phyloP scores from a whole-genome alignment of 2,888 invertebrate species.

The Mythimna impura region DNA sequence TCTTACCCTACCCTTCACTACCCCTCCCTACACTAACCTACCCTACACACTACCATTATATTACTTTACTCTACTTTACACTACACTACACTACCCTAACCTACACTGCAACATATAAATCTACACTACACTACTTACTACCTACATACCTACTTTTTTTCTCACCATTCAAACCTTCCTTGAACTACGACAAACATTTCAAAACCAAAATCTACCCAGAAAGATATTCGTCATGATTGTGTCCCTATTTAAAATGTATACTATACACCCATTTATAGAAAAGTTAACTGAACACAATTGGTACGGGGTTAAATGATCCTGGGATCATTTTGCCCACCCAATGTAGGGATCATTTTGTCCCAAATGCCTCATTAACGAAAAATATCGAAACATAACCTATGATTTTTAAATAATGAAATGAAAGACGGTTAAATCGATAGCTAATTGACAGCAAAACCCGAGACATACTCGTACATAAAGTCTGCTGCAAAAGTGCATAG shows the following conservation, averaged over 20 bases:
- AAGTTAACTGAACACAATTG: constrained; percentile 1
- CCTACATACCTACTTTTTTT: constrained; percentile 1
- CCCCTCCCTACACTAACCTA: not conserved
- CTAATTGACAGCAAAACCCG: constrained; percentile 1
- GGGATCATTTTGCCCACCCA: not conserved
- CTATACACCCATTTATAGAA: constrained; percentile 3
- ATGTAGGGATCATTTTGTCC: not conserved
- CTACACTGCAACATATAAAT: constrained; percentile 2
- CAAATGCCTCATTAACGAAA: not conserved
- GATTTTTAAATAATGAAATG: constrained; percentile 2
- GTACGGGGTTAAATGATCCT: constrained; percentile 2
- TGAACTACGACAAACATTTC: not conserved
- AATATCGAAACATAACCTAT: constrained; percentile 4
- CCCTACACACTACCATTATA: not conserved
- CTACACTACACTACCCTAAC: not conserved
- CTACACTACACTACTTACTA: constrained; percentile 5
- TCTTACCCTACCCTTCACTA: not conserved
- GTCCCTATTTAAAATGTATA: constrained; percentile 2
- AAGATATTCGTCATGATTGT: constrained; percentile 2
- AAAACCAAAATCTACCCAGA: not conserved
- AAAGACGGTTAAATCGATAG: not conserved
- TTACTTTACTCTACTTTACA: not conserved
- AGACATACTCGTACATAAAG: no score
- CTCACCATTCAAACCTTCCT: not conserved
- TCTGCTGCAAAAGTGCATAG: no score